phyloP scores from a whole-genome alignment of 2,797 vertebrate species.

The Chelidonichthys spinosus region DNA sequence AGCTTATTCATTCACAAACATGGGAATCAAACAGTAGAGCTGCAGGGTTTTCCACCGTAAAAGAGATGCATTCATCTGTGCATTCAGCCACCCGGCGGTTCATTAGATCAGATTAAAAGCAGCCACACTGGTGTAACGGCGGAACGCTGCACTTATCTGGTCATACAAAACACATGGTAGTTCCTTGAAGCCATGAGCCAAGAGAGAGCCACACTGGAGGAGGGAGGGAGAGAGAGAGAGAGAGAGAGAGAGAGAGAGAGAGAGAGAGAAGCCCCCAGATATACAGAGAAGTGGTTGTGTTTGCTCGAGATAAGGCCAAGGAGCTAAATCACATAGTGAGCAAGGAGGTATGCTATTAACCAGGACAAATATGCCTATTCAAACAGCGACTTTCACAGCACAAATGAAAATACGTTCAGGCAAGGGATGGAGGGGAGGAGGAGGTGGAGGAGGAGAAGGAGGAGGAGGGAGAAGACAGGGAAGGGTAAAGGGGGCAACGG shows the following conservation, averaged over 20 bases:
- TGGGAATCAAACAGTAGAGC: constrained; percentile 23
- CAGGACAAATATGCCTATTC: constrained; percentile 87
- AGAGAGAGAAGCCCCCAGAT: constrained; percentile 73
- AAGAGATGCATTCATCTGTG: constrained; percentile 19
- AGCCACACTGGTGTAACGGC: constrained; percentile 45
- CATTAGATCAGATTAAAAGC: constrained; percentile 52
- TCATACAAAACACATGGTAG: constrained; percentile 59
- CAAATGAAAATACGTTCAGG: constrained; percentile 74
- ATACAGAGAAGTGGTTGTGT: constrained; percentile 81
- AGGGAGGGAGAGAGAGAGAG: constrained; percentile 53
- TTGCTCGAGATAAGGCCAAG: constrained; percentile 84
- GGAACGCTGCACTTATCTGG: constrained; percentile 54
- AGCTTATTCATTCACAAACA: constrained; percentile 11
- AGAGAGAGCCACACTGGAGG: constrained; percentile 21
- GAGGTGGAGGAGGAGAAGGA: constrained; percentile 5
- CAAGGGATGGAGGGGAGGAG: constrained; percentile 43
- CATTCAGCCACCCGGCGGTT: constrained; percentile 11
- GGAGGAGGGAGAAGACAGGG: constrained; percentile 39
- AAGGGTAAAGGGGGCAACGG: constrained; percentile 67
- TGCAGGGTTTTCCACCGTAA: neutral
- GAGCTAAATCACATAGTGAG: constrained; percentile 81
- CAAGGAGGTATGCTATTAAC: constrained; percentile 83
- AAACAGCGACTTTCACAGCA: constrained; percentile 83
- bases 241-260: constrained; percentile 36
- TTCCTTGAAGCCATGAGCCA: constrained; percentile 64